Base-by-base conservation (phyloP, 2,113 vertebrate species). In the Diglossa brunneiventris region DNA sequence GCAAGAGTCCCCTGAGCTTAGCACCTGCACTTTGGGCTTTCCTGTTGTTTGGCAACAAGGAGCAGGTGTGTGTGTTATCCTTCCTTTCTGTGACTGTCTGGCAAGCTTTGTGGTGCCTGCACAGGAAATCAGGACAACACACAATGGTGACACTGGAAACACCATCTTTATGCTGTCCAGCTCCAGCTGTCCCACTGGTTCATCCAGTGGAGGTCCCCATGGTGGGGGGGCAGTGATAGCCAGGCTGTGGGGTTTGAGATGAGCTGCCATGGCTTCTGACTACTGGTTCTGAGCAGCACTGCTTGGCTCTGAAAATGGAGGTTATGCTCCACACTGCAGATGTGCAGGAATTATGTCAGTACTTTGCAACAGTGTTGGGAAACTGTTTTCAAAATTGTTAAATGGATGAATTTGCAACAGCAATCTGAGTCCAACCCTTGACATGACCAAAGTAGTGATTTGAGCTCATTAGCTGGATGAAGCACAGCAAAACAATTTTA, bases 21-120 rank as follows among this genome's bases (percentile, higher is more conserved):
- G 8, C 11, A 39, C 4, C 28, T 9, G 11, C 0, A 0, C 22
- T 74, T 63, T 30, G 30, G 13, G 7, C 10, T 70, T 77, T 63
- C 11, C n/a, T 46, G 11, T 12, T 55, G 8, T 55, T 53, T 61
- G 35, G 44, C 56, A 44, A 7, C 4, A 5, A 1, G 2, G 23
- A 69, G 4, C 13, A 73, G 31, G 19, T 39, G 11, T n/a, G 8
- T 42, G 37, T 30, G 16, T n/a, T 56, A 15, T 3, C 11, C 7
- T 4, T 28, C 4, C 35, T 35, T 55, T 30, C 55, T 30, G 7
- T 24, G n/a, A 8, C 53, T 1, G 1, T 3, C 46, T 62, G 30
- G 16, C n/a, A 9, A 53, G 6, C 11, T 55, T 21, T 46, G 28
- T 27, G 33, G 13, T 50, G 9, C 58, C 28, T 55, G 28, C 35